These are phyloP conservation scores for Zele albiditarsus DNA, from an alignment of 2,888 invertebrate species.

Conservation along the genomic window DNA sequence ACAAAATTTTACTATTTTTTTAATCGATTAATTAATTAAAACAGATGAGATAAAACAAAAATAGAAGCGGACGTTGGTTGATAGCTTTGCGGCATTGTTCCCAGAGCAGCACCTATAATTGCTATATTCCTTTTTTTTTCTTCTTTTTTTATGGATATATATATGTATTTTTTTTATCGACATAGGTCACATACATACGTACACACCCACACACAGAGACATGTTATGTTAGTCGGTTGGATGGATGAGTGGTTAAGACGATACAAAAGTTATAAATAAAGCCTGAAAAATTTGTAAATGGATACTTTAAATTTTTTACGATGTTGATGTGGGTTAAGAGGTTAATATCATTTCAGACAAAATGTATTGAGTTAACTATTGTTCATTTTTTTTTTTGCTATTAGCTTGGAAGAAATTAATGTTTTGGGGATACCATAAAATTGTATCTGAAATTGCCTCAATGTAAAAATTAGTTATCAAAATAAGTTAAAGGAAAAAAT, in stretches of 20 bases:
- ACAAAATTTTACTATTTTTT: constrained; percentile 22
- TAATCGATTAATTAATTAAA: constrained; percentile 27
- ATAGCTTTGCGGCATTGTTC: constrained; percentile 3
- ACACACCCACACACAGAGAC: constrained; percentile 4
- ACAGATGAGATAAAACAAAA: neutral
- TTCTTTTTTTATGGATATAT: constrained; percentile 37
- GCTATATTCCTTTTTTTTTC: neutral
- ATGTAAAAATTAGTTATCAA: too few species aligned
- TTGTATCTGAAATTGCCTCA: too few species aligned
- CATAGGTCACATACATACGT: neutral
- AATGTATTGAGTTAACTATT: neutral
- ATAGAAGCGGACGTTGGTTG: neutral
- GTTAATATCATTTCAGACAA: neutral
- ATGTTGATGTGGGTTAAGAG: neutral
- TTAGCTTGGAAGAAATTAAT: too few species aligned
- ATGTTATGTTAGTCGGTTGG: constrained; percentile 68
- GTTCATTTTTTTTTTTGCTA: neutral
- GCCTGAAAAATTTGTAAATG: constrained; percentile 15
- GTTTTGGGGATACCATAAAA: too few species aligned
- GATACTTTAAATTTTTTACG: neutral
- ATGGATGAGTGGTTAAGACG: constrained; percentile 73
- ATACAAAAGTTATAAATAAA: constrained; percentile 38
- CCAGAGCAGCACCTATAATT: constrained; percentile 54
- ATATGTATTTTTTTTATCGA: constrained; percentile 10
- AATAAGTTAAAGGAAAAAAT: neutral